phyloP scores from a whole-genome alignment of 2,797 vertebrate genomes.

The Cryptoblepharus egeriae region DNA sequence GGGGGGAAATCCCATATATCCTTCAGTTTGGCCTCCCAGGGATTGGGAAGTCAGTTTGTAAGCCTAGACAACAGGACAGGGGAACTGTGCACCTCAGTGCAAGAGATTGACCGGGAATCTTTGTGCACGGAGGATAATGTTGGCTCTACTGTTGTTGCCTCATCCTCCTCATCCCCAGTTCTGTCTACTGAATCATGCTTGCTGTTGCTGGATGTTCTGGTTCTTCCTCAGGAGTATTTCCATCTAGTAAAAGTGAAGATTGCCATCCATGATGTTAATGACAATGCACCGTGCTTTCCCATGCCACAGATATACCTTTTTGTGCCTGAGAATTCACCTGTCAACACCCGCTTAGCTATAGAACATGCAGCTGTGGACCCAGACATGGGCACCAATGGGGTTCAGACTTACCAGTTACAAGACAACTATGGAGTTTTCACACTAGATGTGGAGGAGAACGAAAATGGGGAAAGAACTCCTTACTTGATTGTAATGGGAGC shows the following conservation, averaged over 20 bases:
- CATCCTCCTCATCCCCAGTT: constrained; percentile 59
- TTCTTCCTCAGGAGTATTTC: constrained; percentile 96
- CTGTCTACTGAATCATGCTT: constrained; percentile 79
- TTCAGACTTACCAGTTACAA: constrained; percentile 94
- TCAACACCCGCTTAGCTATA: constrained; percentile 90
- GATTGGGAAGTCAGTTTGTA: constrained; percentile 88
- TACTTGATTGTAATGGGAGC: constrained; percentile 91
- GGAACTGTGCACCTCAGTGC: constrained; percentile 88
- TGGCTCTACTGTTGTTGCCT: constrained; percentile 35
- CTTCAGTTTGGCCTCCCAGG: constrained; percentile 90
- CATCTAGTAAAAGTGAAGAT: constrained; percentile 96
- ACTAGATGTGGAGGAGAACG: constrained; percentile 94
- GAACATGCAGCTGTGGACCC: constrained; percentile 94
- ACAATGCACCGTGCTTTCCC: constrained; percentile 92
- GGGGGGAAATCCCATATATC: constrained; percentile 82
- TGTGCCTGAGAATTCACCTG: constrained; percentile 90
- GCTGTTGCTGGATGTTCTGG: constrained; percentile 91
- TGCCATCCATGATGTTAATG: constrained; percentile 91
- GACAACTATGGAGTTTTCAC: constrained; percentile 94
- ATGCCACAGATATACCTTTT: constrained; percentile 86
- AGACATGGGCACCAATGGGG: constrained; percentile 86
- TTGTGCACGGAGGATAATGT: constrained; percentile 82
- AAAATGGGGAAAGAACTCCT: constrained; percentile 92
- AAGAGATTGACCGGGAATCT: constrained; percentile 91
- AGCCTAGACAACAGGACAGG: constrained; percentile 89